Evolutionary conservation across 2,888 invertebrate genomes (phyloP), one percentile per base, ranked within the genome.

Genomic region (Pollenia amentaria): DNA sequence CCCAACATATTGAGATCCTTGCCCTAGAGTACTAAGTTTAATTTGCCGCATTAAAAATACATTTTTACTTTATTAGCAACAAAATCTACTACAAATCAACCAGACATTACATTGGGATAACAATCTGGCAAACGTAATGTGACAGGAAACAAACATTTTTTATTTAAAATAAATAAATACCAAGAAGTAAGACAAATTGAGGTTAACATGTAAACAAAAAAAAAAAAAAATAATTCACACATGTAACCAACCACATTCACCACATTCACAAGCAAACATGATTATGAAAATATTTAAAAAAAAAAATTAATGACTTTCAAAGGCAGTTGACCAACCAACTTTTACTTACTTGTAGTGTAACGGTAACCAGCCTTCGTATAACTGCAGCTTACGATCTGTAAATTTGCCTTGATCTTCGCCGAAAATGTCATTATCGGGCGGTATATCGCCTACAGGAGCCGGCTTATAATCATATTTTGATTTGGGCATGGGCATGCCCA

Each of bases 341-440:
- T 53, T 57, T 10, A 91, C 93, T 92, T 90, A 93, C 93, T 90
- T 92, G 88, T 93, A 93, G 82, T 92, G 89, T 11, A 90, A 88
- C 51, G 93, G 93, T 57, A 89, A 91, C 93, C 93, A 93, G 78
- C 93, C 93, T 70, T 93, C 93, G 76, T 90, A 91, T 3, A 93
- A 89, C 60, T 92, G 90, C 7, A 93, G 88, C 29, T 90, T 90
- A 11, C 91, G 92, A 84, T 92, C 91, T 75, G 88, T 87, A 18
- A 90, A 89, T 88, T 92, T 91, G 53, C 87, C 88, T 67, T 76
- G 87, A 80, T 88, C 89, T 21, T 88, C 88, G 16, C 90, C 90
- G 57, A 90, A 88, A 29, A 89, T 79, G 64, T 90, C 90, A 83
- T 89, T 89, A 48, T 89, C 89, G 42, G 79, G 84, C 53, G 90